Base-by-base conservation (phyloP, 2,888 invertebrate genomes). In the Adela reaumurella region DNA sequence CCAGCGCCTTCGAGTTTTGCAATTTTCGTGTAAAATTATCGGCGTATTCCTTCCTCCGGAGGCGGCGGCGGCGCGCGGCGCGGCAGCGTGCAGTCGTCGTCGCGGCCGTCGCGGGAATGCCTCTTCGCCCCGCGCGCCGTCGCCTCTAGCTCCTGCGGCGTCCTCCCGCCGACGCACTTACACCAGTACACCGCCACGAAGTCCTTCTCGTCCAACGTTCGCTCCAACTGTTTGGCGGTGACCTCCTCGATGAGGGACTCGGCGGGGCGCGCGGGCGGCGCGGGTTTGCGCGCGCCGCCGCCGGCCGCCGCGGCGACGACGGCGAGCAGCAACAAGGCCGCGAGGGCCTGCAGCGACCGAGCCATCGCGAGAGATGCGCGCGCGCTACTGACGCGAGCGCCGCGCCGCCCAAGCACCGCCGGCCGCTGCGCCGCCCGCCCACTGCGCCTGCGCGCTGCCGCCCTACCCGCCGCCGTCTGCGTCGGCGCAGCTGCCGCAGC, bases 161-260 rank as follows among this genome's bases (percentile, higher is more conserved):
- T 16, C 35, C 29, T 43, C 42, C 19, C 45, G 42, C 19, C 41
- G 47, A 52, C 58, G 54, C 82, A 92, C 94, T 94, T 90, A 94
- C 94, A 94, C 92, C 94, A 94, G 82, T 90, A 94, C 79, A 94
- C 94, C 71, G 94, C 94, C 73, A 94, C 92, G 83, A 90, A 93
- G 81, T 93, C 93, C 86, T 93, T 92, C 62, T 92, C 92, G 74
- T 88, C 86, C 71, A 94, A 85, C 63, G 93, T 84, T 70, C 90
- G 87, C 71, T 93, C 94, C 81, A 94, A 86, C 81, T 93, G 92
- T 80, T 93, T 94, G 70, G 91, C 88, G 77, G 90, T 92, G 81
- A 94, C 92, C 82, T 94, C 93, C 81, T 94, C 93, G 83, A 94
- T 94, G 81, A 90, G 88, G 71, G 92, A 85, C 67, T 89, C 89